phyloP scores from a whole-genome alignment of 1,140 invertebrate genomes.

The Bombyx mandarina region DNA sequence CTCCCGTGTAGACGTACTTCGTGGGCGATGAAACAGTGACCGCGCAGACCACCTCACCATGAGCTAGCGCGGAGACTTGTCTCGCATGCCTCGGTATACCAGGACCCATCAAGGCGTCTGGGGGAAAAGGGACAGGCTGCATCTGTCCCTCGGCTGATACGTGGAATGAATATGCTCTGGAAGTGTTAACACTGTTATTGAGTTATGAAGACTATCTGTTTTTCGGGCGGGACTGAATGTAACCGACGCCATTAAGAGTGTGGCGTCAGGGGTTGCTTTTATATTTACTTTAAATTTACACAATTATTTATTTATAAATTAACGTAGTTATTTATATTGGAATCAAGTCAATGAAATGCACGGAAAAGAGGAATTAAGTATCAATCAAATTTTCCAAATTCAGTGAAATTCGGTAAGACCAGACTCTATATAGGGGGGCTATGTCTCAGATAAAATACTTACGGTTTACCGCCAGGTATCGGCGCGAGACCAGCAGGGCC shows the following conservation, averaged over 20 bases:
- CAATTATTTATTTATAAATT: no score
- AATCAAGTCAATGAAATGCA: no score
- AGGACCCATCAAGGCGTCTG: constrained; percentile 92
- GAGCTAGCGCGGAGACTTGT: constrained; percentile 93
- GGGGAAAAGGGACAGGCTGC: constrained; percentile 95
- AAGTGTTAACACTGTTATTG: constrained; percentile 14
- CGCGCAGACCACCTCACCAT: constrained; percentile 95
- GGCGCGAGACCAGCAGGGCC: constrained; percentile 66
- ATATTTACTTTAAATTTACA: no score
- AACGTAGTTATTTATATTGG: no score
- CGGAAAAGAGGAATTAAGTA: no score
- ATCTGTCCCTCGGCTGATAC: constrained; percentile 87
- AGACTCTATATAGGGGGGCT: neutral
- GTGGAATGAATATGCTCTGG: constrained; percentile 93
- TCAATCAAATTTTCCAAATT: no score
- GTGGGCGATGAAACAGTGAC: constrained; percentile 95
- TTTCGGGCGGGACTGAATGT: neutral
- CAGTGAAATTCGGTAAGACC: neutral
- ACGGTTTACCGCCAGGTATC: constrained; percentile 93
- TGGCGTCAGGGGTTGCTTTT: no score
- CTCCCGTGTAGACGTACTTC: constrained; percentile 97
- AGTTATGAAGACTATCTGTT: constrained; percentile 73
- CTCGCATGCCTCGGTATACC: constrained; percentile 95
- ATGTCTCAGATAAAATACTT: constrained; percentile 67
- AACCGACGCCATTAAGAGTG: neutral